Percentiles rank a stretch among this genome's conserved stretches.
Conservation (phyloP, 1,140 invertebrate genomes). For the Battus philenor region DNA sequence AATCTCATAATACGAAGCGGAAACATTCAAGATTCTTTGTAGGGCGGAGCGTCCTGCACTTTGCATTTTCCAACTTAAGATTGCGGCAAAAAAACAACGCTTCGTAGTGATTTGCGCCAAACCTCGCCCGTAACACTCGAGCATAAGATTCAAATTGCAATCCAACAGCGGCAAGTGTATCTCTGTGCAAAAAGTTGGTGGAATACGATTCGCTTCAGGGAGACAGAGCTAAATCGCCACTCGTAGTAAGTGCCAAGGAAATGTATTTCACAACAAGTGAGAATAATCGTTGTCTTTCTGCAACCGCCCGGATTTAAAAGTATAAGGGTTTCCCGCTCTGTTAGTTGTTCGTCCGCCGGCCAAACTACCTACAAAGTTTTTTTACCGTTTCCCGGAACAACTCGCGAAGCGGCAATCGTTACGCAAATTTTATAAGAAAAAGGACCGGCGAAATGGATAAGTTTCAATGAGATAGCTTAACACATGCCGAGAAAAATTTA, state of each 20-base stretch:
- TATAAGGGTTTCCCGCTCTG: conserved; percentile 30
- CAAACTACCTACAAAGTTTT: conserved; percentile 10
- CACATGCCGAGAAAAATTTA: too few relatives aligned
- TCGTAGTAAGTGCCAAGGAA: conserved; percentile 62
- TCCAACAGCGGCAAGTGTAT: conserved; percentile 20
- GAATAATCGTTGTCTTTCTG: conserved; percentile 57
- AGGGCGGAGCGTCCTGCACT: conserved; percentile 31
- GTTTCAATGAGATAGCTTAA: too few relatives aligned
- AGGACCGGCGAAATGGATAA: background rate
- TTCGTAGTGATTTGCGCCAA: background rate
- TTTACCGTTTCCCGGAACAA: background rate
- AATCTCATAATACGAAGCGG: conserved; percentile 28
- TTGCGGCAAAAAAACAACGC: conserved; percentile 31
- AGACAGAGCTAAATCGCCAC: conserved; percentile 68
- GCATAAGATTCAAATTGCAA: conserved; percentile 44
- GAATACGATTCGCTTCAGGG: conserved; percentile 30
- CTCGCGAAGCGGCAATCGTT: background rate
- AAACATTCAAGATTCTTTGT: conserved; percentile 41
- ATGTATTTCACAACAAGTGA: conserved; percentile 68
- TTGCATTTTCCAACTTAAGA: conserved; percentile 50
- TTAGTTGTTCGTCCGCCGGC: conserved; percentile 6
- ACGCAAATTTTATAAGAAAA: background rate
- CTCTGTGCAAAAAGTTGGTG: conserved; percentile 24
- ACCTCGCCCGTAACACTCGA: conserved; percentile 19
- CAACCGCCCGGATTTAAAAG: conserved; percentile 31